These are phyloP conservation scores for Prionailurus viverrinus DNA, from an alignment of 2,113 vertebrate genomes.

Conservation along the genomic window DNA sequence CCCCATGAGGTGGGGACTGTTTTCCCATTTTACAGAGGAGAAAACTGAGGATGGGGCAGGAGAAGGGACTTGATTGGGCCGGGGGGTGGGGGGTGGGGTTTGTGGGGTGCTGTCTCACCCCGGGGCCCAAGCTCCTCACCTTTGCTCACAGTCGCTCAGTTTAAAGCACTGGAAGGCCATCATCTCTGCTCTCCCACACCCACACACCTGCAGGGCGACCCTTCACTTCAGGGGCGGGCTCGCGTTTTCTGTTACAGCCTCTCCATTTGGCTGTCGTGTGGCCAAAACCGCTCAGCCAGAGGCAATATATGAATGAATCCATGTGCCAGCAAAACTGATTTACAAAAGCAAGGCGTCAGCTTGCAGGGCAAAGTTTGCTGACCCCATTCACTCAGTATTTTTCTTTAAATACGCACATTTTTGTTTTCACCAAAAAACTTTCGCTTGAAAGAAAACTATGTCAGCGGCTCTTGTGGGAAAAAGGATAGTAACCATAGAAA, in stretches of 20 bases:
- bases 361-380: not conserved
- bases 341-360: not conserved
- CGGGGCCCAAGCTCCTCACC: not conserved
- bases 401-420: conserved; percentile 5
- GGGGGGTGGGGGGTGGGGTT: rapidly evolving
- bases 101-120: not conserved
- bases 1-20: rapidly evolving
- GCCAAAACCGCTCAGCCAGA: not conserved
- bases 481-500: conserved; percentile 16
- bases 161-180: not conserved
- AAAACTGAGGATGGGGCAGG: not conserved
- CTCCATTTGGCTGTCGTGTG: rapidly evolving
- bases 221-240: not conserved
- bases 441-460: not conserved
- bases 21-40: not conserved
- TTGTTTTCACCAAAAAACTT: not conserved
- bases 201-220: not conserved
- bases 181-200: not conserved
- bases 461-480: not conserved
- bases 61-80: not conserved
- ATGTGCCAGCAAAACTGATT: not conserved
- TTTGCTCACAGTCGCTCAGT: not conserved
- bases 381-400: not conserved
- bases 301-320: not conserved
- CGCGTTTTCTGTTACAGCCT: not conserved